Conservation (phyloP, 35 echinoderm and acorn worm species). For the Stichopus chloronotus region DNA sequence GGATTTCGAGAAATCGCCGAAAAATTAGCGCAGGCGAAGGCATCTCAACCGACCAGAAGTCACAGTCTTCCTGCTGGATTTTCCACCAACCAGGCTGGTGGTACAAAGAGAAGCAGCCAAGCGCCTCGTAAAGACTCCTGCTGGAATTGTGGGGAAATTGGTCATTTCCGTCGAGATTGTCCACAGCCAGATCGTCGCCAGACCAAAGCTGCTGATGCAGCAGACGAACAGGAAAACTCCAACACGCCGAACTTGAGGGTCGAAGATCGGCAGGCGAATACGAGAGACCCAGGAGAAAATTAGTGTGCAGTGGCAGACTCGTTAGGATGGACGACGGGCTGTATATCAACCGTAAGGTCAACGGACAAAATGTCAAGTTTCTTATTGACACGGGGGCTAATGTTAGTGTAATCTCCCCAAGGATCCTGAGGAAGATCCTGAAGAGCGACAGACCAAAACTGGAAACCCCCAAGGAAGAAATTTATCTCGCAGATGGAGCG, state of each 20-base stretch:
- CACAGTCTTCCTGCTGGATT: too few relatives aligned
- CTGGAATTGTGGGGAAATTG: slow-evolving; percentile 30
- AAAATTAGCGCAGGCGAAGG: too few relatives aligned
- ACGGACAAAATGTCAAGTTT: not conserved
- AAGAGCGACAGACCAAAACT: not conserved
- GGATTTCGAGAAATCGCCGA: too few relatives aligned
- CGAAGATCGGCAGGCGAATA: slow-evolving; percentile 12
- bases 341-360: slow-evolving; percentile 1
- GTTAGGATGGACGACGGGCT: not conserved
- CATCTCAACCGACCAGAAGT: too few relatives aligned
- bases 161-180: not conserved
- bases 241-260: slow-evolving; percentile 30
- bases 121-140: not conserved
- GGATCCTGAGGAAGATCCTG: not conserved
- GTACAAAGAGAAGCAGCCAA: too few relatives aligned
- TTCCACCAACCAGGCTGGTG: too few relatives aligned
- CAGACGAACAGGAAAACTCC: slow-evolving; percentile 46
- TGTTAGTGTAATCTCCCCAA: not conserved
- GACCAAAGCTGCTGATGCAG: not conserved
- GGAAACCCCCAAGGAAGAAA: not conserved
- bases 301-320: not conserved
- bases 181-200: not conserved
- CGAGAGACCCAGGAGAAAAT: not conserved
- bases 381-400: not conserved
- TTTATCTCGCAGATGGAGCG: not conserved